Conservation (phyloP, 2,888 invertebrate genomes). For the Deilephila elpenor region DNA sequence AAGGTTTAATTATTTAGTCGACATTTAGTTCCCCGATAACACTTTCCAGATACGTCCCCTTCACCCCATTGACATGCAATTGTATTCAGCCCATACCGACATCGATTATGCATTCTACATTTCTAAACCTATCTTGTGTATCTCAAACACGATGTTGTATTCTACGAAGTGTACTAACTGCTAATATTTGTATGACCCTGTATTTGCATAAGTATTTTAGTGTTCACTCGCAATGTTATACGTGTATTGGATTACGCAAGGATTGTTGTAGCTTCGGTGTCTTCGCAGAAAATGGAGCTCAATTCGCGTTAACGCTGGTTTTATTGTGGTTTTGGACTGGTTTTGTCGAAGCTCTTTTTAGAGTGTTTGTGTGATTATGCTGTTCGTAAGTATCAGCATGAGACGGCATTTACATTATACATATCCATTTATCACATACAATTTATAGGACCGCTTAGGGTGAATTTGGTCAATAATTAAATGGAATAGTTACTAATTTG, state of each 20-base stretch:
- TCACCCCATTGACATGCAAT: constrained; percentile 29
- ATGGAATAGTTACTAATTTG: too few relatives aligned
- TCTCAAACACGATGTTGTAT: constrained; percentile 19
- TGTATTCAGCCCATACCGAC: constrained; percentile 25
- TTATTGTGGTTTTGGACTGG: constrained; percentile 37
- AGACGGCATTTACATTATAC: too few relatives aligned
- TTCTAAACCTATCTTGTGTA: constrained; percentile 29
- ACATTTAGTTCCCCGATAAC: not conserved
- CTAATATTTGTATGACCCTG: constrained; percentile 40
- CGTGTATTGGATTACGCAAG: constrained; percentile 47
- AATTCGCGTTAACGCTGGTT: constrained; percentile 39
- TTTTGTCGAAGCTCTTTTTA: not conserved
- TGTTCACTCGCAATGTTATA: constrained; percentile 41
- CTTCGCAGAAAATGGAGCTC: constrained; percentile 44
- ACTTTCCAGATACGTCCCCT: constrained; percentile 3
- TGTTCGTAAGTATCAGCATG: too few relatives aligned
- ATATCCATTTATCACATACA: too few relatives aligned
- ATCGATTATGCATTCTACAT: constrained; percentile 35
- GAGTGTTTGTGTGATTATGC: too few relatives aligned
- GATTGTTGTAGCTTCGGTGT: constrained; percentile 37
- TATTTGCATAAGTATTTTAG: constrained; percentile 49
- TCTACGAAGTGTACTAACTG: constrained; percentile 29
- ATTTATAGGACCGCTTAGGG: too few relatives aligned
- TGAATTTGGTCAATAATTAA: too few relatives aligned
- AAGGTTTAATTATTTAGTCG: too few relatives aligned